A percentile compares a stretch with the other conserved stretches of the same genome.
These are phyloP conservation scores for Gila robusta DNA, from an alignment of 2,797 vertebrate species.

Conservation along the genomic window DNA sequence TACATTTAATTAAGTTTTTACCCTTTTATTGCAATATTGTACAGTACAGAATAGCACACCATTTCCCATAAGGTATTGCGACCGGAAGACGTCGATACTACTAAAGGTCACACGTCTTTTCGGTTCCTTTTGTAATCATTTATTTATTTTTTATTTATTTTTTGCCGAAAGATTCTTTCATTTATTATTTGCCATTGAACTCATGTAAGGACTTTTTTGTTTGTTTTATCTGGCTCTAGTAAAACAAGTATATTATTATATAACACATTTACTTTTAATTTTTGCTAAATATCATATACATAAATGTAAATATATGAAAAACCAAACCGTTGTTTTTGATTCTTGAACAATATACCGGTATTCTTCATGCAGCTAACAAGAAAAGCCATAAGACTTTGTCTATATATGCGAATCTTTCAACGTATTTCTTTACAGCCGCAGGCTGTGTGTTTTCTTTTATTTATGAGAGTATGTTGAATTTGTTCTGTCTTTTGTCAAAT, in stretches of 20 bases:
- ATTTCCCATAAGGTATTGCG: conserved; percentile 32
- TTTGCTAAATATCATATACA: background rate
- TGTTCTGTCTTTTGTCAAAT: background rate
- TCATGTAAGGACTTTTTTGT: background rate
- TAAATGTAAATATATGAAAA: background rate
- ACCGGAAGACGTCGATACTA: background rate
- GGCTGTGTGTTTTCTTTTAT: too few species aligned
- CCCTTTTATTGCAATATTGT: background rate
- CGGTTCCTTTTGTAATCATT: background rate
- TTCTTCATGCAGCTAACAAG: too few species aligned
- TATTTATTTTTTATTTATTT: accelerated
- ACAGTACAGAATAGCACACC: background rate
- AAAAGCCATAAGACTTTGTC: too few species aligned
- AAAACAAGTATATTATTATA: background rate
- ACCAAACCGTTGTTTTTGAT: background rate
- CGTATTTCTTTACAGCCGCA: too few species aligned
- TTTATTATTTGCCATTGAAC: background rate
- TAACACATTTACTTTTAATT: background rate
- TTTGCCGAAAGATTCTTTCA: background rate
- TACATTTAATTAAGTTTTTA: background rate
- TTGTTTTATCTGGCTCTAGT: background rate
- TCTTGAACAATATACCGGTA: background rate
- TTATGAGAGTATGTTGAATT: background rate
- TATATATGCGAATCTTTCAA: too few species aligned
- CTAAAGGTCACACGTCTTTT: background rate